phyloP scores from a whole-genome alignment of 2,113 vertebrate genomes.

The Urocitellus parryii region DNA sequence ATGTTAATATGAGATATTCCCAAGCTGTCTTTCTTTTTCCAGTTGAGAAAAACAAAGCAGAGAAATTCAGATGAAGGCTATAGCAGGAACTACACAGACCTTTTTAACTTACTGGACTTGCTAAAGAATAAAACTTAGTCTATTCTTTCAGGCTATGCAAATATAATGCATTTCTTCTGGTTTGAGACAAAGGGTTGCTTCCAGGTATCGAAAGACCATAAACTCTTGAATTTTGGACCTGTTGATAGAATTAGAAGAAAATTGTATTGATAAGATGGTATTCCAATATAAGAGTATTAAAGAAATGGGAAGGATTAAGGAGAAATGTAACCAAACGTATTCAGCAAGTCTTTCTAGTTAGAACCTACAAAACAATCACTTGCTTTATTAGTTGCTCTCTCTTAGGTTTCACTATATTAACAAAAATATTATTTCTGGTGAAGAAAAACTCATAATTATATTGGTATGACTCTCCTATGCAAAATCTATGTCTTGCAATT shows the following conservation, averaged over 20 bases:
- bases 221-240: not conserved
- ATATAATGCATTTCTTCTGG: not conserved
- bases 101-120: constrained; percentile 2
- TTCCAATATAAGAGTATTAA: not conserved
- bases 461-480: not conserved
- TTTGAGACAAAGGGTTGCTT: not conserved
- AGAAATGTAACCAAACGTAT: not conserved
- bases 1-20: not conserved
- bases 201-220: not conserved
- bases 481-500: not conserved
- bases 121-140: not conserved
- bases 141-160: not conserved
- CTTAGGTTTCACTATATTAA: not conserved
- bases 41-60: not conserved
- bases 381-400: not conserved
- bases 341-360: not conserved
- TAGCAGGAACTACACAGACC: not conserved
- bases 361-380: not conserved
- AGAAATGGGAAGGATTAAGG: not conserved
- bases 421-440: not conserved
- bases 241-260: not conserved
- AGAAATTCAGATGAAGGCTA: not conserved
- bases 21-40: not conserved
- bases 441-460: not conserved
- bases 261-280: not conserved